Conservation (phyloP, 1,140 invertebrate species). For the Bombus impatiens region DNA sequence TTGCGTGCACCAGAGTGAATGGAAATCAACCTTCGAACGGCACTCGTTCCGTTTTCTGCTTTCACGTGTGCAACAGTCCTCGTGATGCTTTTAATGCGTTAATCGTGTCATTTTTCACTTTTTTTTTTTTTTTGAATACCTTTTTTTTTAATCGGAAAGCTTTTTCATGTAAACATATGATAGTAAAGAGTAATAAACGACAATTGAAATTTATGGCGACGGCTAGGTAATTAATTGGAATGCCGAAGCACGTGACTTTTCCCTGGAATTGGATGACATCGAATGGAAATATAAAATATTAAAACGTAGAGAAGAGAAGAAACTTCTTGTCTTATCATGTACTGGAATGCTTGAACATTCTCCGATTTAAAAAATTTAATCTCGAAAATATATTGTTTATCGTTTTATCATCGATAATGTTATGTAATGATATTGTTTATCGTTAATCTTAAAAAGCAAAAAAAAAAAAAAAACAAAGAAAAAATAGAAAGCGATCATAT, state of each 20-base stretch:
- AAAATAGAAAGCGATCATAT: not conserved
- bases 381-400: not conserved
- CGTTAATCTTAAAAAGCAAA: too few relatives aligned
- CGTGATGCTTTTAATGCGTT: not conserved
- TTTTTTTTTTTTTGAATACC: not conserved
- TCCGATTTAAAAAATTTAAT: not conserved
- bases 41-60: not conserved
- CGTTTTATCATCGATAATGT: not conserved
- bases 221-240: not conserved
- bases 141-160: not conserved
- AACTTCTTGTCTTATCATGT: not conserved
- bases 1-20: constrained; percentile 11
- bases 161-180: not conserved
- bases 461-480: accelerated
- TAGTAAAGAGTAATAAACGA: not conserved
- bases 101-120: not conserved
- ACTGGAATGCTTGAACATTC: not conserved
- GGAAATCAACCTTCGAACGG: constrained; percentile 27
- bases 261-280: not conserved
- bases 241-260: not conserved
- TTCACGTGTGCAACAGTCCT: not conserved
- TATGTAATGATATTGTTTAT: too few relatives aligned
- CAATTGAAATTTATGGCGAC: not conserved
- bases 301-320: not conserved
- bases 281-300: not conserved